Conservation (phyloP, 2,113 vertebrate species). For the Pollimyrus isidori region DNA sequence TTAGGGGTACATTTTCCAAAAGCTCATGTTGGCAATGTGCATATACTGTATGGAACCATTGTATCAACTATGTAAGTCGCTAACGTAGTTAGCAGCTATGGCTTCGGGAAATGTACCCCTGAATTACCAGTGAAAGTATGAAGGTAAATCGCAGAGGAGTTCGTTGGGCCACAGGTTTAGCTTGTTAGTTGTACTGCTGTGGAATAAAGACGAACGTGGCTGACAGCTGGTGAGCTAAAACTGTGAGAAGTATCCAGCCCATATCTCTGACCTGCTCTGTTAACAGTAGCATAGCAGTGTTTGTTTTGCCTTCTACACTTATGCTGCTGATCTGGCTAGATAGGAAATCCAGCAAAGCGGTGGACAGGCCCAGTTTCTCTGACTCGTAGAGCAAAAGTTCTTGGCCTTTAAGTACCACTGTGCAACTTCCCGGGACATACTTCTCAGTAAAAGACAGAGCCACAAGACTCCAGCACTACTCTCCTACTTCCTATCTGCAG, state of each 20-base stretch:
- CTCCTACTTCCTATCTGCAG: conserved; percentile 23
- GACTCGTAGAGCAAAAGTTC: neutral
- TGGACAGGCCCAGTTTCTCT: neutral
- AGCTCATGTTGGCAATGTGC: neutral
- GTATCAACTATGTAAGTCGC: neutral
- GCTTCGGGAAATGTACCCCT: neutral
- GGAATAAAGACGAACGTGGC: neutral
- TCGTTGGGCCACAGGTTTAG: neutral
- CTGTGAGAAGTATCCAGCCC: neutral
- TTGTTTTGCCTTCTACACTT: neutral
- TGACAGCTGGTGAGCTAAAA: neutral
- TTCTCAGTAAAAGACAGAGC: neutral
- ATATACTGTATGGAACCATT: neutral
- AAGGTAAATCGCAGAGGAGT: neutral
- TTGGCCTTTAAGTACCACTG: neutral
- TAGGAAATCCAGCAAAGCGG: neutral
- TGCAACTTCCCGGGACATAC: neutral
- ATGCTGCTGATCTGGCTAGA: neutral
- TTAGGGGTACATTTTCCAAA: neutral
- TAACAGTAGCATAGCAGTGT: neutral
- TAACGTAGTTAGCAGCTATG: neutral
- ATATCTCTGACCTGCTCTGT: neutral
- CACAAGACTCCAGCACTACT: neutral
- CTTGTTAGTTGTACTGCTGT: neutral
- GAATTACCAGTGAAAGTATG: neutral